Evolutionary conservation across 2,888 invertebrate genomes (phyloP).

Genomic region (Nineta flava): DNA sequence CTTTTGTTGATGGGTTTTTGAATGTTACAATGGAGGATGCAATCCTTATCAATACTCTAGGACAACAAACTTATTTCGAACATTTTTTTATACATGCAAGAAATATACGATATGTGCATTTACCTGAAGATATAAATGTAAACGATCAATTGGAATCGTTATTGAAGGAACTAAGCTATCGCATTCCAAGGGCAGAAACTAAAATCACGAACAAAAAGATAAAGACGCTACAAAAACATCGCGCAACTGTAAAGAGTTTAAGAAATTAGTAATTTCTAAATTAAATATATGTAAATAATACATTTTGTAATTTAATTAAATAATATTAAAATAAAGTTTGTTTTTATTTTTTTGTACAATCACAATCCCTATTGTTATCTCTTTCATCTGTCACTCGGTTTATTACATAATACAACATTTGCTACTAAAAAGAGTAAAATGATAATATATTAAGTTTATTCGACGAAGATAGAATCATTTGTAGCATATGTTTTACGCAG

Average conservation of each 20-base stretch:
- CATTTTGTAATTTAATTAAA: not conserved
- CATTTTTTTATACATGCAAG: slow-evolving; percentile 44
- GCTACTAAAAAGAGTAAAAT: too few species aligned
- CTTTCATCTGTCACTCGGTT: too few species aligned
- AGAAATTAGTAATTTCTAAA: not conserved
- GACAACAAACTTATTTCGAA: slow-evolving; percentile 31
- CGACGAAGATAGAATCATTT: too few species aligned
- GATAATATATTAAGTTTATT: too few species aligned
- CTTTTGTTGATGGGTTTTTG: slow-evolving; percentile 51
- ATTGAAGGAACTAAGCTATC: slow-evolving; percentile 11
- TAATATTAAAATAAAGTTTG: not conserved
- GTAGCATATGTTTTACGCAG: too few species aligned
- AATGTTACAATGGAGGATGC: slow-evolving; percentile 47
- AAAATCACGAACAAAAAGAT: not conserved
- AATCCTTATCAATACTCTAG: slow-evolving; percentile 43
- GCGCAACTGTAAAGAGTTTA: not conserved
- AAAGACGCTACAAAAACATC: not conserved
- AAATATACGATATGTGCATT: slow-evolving; percentile 50
- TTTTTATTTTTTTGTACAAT: not conserved
- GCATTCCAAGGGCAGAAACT: not conserved
- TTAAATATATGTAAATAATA: not conserved
- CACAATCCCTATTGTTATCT: too few species aligned
- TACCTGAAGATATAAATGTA: slow-evolving; percentile 31
- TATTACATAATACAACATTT: too few species aligned
- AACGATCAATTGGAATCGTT: not conserved